phyloP scores from a whole-genome alignment of 2,113 vertebrate species.

The Peromyscus californicus region DNA sequence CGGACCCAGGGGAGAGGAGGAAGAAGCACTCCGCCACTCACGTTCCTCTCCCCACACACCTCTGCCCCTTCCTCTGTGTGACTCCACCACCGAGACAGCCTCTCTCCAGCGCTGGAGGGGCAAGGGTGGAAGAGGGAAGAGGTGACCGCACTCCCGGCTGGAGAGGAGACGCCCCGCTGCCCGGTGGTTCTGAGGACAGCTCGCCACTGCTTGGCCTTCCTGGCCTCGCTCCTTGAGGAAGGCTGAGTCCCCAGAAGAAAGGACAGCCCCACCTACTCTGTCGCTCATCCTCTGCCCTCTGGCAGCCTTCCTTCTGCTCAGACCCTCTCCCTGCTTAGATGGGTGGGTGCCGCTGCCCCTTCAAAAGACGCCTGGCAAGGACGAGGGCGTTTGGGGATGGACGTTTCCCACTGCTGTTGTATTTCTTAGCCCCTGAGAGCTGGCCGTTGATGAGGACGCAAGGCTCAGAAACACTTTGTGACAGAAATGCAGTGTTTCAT shows the following conservation, averaged over 20 bases:
- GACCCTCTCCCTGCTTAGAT: not conserved
- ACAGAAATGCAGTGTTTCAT: not conserved
- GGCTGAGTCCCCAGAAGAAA: not conserved
- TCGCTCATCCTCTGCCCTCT: not conserved
- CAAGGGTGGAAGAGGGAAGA: not conserved
- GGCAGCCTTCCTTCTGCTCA: not conserved
- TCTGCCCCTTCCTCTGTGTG: constrained; percentile 59
- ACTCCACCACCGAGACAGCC: not conserved
- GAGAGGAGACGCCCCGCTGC: not conserved
- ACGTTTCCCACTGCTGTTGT: not conserved
- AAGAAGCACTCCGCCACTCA: constrained; percentile 43
- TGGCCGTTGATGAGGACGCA: not conserved
- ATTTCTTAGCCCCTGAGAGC: not conserved
- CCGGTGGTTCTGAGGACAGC: not conserved
- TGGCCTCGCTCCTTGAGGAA: not conserved
- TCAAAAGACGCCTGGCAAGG: not conserved
- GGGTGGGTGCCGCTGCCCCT: not conserved
- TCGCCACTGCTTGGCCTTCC: constrained; percentile 32
- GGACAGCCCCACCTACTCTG: not conserved
- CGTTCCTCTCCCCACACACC: constrained; percentile 49
- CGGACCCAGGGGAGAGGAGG: constrained; percentile 61
- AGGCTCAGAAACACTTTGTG: not conserved
- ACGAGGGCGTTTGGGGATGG: not conserved
- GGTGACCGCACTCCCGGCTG: not conserved
- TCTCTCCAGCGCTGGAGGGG: not conserved